Percentiles rank a stretch among this genome's conserved stretches.
phyloP scores from a whole-genome alignment of 1,140 invertebrate species.

The Macrosteles quadrilineatus region DNA sequence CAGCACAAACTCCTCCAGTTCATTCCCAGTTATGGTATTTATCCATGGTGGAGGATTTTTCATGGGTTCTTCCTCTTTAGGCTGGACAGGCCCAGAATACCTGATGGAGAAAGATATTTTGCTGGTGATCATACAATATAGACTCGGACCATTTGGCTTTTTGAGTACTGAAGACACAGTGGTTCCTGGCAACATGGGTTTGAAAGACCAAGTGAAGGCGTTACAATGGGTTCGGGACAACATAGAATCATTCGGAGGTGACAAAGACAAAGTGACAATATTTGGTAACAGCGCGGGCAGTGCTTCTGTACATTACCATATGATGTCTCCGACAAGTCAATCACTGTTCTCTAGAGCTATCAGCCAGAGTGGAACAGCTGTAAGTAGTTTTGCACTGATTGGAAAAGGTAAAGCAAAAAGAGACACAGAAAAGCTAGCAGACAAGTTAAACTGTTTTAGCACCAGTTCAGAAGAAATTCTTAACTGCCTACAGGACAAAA shows the following conservation, averaged over 20 bases:
- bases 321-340: slow-evolving; percentile 11
- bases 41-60: slow-evolving; percentile 56
- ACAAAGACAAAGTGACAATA: slow-evolving; percentile 50
- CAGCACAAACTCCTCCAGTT: slow-evolving; percentile 18
- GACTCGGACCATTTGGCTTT: slow-evolving; percentile 47
- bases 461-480: not conserved
- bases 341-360: not conserved
- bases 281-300: slow-evolving; percentile 50
- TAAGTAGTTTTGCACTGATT: not conserved
- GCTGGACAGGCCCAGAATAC: slow-evolving; percentile 43
- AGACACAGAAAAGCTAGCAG: not conserved
- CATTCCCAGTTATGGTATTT: slow-evolving; percentile 56
- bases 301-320: slow-evolving; percentile 24
- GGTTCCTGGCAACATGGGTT: slow-evolving; percentile 41
- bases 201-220: slow-evolving; percentile 41
- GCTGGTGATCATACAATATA: slow-evolving; percentile 52
- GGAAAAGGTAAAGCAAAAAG: not conserved
- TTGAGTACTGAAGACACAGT: slow-evolving; percentile 38
- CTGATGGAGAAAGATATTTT: slow-evolving; percentile 48
- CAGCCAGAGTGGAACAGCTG: slow-evolving; percentile 2
- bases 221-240: slow-evolving; percentile 44
- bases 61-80: slow-evolving; percentile 39
- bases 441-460: not conserved
- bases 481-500: not conserved
- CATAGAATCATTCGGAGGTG: slow-evolving; percentile 50